phyloP scores from a whole-genome alignment of 2,113 vertebrate species.

The Lagopus muta region DNA sequence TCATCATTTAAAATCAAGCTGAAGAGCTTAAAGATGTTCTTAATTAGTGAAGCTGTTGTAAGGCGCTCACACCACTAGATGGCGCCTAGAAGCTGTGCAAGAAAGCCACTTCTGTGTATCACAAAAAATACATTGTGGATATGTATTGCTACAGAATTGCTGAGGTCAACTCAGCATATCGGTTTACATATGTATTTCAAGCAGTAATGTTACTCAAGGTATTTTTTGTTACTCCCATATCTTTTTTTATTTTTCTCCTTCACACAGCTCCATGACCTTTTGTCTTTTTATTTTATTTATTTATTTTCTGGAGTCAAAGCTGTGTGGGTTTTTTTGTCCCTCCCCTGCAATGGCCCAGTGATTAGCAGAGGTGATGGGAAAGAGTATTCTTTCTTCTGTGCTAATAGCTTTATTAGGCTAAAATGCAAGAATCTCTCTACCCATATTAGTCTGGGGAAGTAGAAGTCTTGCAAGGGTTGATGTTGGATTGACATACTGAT shows the following conservation, averaged over 20 bases:
- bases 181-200: not conserved
- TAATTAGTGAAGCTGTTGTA: not conserved
- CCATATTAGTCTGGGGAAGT: not conserved
- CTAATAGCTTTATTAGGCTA: not conserved
- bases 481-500: not conserved
- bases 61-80: slow-evolving; percentile 33
- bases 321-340: not conserved
- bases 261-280: fast-evolving
- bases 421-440: not conserved
- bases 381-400: not conserved
- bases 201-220: not conserved
- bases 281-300: too few species aligned
- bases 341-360: not conserved
- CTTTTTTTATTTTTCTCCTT: not conserved
- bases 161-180: not conserved
- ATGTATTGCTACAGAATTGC: not conserved
- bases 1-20: not conserved
- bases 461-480: not conserved
- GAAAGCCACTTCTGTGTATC: not conserved
- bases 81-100: slow-evolving; percentile 7
- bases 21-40: not conserved
- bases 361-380: not conserved
- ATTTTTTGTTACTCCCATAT: not conserved
- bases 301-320: not conserved
- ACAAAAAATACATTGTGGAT: not conserved